Evolutionary conservation across 2,113 vertebrate genomes (phyloP), one percentile per base, ranked within the genome.

Genomic region (Sterrhoptilus dennistouni): DNA sequence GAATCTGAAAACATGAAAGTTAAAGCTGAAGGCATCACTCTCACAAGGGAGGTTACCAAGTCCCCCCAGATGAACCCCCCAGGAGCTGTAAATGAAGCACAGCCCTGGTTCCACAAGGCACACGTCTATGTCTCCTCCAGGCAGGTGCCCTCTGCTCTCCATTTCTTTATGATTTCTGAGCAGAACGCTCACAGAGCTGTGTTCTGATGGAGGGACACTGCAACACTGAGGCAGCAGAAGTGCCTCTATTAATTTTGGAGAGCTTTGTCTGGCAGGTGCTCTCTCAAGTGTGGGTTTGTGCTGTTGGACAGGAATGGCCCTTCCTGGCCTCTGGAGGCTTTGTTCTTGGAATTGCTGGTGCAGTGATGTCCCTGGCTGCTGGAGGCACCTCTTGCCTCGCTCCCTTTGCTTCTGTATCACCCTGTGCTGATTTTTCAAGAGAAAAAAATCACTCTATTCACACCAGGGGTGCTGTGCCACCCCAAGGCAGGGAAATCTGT

Each of bases 391-490:
- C 40, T 11, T 12, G 59, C 54, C 79, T 31, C 15, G 1, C n/a
- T 84, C 20, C 10, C n/a, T 13, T 9, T 12, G 12, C 16, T 21
- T 29, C 69, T 60, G 3, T 2, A 0, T 6, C 7, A 4, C 4
- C 52, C 36, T 5, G 7, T 1, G 8, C 13, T 23, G 56, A 0
- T 20, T 77, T 27, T 14, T 14, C 10, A 3, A 1, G 21, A 8
- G 22, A 40, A 42, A 31, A 13, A 70, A 66, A 33, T 11, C 1
- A 0, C 24, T 33, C 3, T 0, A 0, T 7, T 23, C 6, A 4
- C 15, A 1, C 0, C 4, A 59, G 33, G 42, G 27, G 4, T 35
- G 45, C 49, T 23, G 77, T 60, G n/a, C 57, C 23, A 2, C 6
- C 36, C 54, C 28, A 1, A 8, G 17, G 27, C 2, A 31, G 47